Evolutionary conservation across 1,140 invertebrate species (phyloP).

Genomic region (Condylostylus longicornis): DNA sequence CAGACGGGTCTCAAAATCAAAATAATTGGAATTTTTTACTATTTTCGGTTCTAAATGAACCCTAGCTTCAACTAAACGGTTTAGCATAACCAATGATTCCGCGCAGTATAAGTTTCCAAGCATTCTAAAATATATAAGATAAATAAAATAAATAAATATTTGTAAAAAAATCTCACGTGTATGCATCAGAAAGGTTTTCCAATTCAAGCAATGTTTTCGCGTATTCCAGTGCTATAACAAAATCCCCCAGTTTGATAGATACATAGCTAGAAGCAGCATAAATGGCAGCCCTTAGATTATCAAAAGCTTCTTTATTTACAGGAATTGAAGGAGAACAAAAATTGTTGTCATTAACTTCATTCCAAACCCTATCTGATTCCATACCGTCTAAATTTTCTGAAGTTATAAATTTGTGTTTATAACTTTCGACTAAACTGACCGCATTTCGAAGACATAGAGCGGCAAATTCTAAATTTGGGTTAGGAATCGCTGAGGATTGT

Average conservation of each 20-base stretch:
- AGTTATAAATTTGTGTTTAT: conserved; percentile 34
- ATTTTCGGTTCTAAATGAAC: conserved; percentile 68
- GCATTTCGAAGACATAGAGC: conserved; percentile 77
- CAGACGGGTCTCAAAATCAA: conserved; percentile 32
- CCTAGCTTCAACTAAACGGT: conserved; percentile 69
- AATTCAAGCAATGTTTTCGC: conserved; percentile 32
- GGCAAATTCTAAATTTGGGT: conserved; percentile 79
- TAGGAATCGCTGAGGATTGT: conserved; percentile 65
- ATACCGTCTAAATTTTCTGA: conserved; percentile 32
- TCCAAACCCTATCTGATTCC: conserved; percentile 23
- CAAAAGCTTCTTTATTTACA: conserved; percentile 25
- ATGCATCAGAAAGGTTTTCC: conserved; percentile 26
- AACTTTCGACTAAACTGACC: conserved; percentile 37
- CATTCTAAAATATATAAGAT: conserved; percentile 41
- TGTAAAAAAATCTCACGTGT: conserved; percentile 16
- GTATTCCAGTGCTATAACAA: conserved; percentile 61
- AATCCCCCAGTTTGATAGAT: conserved; percentile 69
- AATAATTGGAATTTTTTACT: conserved; percentile 39
- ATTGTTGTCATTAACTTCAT: conserved; percentile 27
- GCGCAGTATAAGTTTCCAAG: conserved; percentile 78
- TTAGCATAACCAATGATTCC: conserved; percentile 71
- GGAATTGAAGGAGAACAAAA: conserved; percentile 33
- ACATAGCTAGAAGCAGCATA: conserved; percentile 70
- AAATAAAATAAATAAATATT: conserved; percentile 1
- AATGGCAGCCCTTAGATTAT: conserved; percentile 48